Evolutionary conservation across 1,140 invertebrate genomes (phyloP), one percentile per base, ranked within the genome.

Genomic region (Pollicipes pollicipes): DNA sequence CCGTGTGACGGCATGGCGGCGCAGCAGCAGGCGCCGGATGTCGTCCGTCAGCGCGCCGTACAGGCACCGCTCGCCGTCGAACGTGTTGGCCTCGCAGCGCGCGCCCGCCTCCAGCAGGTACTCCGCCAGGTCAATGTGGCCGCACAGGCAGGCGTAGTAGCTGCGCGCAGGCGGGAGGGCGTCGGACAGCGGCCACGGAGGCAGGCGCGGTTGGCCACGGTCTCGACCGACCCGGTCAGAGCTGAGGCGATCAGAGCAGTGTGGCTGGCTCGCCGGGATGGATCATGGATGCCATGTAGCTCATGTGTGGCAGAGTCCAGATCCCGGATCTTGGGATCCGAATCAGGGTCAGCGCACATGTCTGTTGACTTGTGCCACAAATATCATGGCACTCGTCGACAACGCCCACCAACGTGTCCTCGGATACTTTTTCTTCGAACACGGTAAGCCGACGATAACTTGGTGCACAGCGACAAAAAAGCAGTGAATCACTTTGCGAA

Each of bases 81-180:
- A 85, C 28, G 84, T 84, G 73, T 84, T 83, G 0, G 82, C 82
- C 73, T 85, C 83, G 79, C 84, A 85, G 68, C 78, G 76, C 13
- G 84, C 84, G 45, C 84, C 83, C 77, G 81, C 79, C 68, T 80
- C 80, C 21, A 85, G 76, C 13, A 85, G 75, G 76, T 83, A 85
- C 70, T 82, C 76, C 0, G 84, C 84, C 27, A 85, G 66, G 35
- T 82, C 79, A 58, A 76, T 74, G 75, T 85, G 83, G 13, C 84
- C 84, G 80, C 84, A 85, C 13, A 84, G 75, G 76, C 83, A 84
- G 2, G 84, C 83, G 77, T 85, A 85, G 72, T 85, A 84, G 70
- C 82, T 83, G 73, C n/a, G n/a, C n/a, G n/a, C n/a, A n/a, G n/a
- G n/a, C n/a, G n/a, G n/a, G n/a, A n/a, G n/a, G n/a, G n/a, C n/a